Evolutionary conservation across 1,140 invertebrate species (phyloP).

Genomic region (Microplitis demolitor): DNA sequence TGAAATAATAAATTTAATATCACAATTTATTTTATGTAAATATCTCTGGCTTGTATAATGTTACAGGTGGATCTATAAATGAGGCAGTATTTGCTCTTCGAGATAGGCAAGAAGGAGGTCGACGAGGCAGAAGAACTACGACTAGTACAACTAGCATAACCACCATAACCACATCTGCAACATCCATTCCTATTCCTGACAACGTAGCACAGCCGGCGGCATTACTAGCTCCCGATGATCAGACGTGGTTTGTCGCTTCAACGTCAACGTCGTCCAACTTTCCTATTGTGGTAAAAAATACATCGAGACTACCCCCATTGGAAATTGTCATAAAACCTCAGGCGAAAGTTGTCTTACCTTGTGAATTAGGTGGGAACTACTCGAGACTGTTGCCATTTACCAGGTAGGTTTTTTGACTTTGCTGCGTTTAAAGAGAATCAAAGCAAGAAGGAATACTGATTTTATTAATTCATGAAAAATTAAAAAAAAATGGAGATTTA

Average conservation of each 20-base stretch:
- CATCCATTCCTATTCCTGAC: constrained; percentile 34
- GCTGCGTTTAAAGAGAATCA: neutral
- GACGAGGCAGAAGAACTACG: constrained; percentile 50
- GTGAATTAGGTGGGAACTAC: constrained; percentile 57
- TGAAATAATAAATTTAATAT: no score
- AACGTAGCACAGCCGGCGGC: constrained; percentile 54
- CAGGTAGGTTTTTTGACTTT: constrained; percentile 40
- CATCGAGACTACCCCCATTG: constrained; percentile 40
- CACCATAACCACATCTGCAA: constrained; percentile 10
- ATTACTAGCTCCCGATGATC: constrained; percentile 50
- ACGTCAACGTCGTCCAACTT: constrained; percentile 41
- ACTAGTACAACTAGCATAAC: constrained; percentile 39
- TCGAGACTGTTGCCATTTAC: constrained; percentile 48
- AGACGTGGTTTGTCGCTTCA: constrained; percentile 51
- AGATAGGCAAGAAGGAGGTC: constrained; percentile 51
- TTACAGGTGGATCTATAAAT: constrained; percentile 54
- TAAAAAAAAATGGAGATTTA: no score
- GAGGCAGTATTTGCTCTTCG: constrained; percentile 55
- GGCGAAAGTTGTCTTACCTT: constrained; percentile 55
- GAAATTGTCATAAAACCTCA: constrained; percentile 56
- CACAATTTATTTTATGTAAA: constrained; percentile 1
- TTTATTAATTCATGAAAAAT: no score
- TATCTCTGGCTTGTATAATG: constrained; percentile 27
- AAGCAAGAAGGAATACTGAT: no score
- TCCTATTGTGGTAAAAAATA: constrained; percentile 30